Evolutionary conservation across 2,113 vertebrate species (phyloP), one percentile per base, ranked within the genome.

Genomic region (Cyprinodon tularosa): DNA sequence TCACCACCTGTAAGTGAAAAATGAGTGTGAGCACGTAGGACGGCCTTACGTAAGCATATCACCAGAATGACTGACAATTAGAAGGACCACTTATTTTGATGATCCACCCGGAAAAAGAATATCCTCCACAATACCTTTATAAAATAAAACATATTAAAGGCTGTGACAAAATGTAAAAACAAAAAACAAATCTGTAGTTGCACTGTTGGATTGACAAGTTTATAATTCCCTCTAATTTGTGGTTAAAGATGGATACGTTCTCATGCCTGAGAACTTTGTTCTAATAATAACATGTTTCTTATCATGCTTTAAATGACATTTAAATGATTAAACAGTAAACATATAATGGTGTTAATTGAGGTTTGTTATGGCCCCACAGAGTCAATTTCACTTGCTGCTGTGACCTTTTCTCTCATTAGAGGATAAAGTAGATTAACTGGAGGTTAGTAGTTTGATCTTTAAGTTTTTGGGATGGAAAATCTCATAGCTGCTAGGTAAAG

Each of bases 271-370:
- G 4, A 38, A 14, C 66, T 84, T n/a, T 63, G 45, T 50, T 75
- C 20, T 59, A 53, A 74, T 53, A 45, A 12, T 57, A 29, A 77
- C 57, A 71, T 65, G 82, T 72, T 83, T 40, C 71, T 37, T 15
- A 72, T 78, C 62, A 81, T 47, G 17, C 50, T 45, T 82, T 68
- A 75, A 44, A 77, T 69, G 64, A 78, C 44, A 62, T 70, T 68
- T 45, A 76, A 79, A 88, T 62, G 1, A 69, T 57, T 13, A 11
- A 50, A 0, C 5, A 70, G 72, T 74, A 69, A 60, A 64, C 70
- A 63, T 53, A 53, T 5, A 67, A 38, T 4, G 17, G 22, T 70
- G n/a, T 42, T 29, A 50, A 38, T 36, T 22, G 74, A 82, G 44
- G 66, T 82, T 29, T 29, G 29, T 29, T 29, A 29, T 1, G 29